Conservation (phyloP, 2,113 vertebrate genomes). For the Todiramphus chloris region DNA sequence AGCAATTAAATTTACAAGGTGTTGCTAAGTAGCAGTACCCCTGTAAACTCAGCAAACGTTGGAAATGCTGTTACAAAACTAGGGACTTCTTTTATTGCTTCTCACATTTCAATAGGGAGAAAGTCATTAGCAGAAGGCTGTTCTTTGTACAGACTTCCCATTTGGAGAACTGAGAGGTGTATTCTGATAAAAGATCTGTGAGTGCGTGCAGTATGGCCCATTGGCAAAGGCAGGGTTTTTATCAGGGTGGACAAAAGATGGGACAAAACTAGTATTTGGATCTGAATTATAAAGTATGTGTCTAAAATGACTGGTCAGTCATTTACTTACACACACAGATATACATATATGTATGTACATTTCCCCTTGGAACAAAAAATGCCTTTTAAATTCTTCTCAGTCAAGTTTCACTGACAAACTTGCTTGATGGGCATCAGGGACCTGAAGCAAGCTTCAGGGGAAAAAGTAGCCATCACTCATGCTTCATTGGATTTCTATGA, state of each 20-base stretch:
- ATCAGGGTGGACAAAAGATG: background rate
- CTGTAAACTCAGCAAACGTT: conserved; percentile 50
- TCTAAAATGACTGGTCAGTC: background rate
- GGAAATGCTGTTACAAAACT: conserved; percentile 53
- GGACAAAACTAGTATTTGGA: background rate
- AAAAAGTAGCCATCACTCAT: conserved; percentile 85
- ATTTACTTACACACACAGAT: background rate
- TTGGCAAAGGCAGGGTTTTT: background rate
- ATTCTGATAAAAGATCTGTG: background rate
- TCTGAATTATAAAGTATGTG: background rate
- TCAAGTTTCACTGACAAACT: conserved; percentile 80
- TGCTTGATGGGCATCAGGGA: conserved; percentile 80
- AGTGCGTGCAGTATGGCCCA: background rate
- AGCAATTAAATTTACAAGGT: conserved; percentile 67
- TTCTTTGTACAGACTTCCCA: conserved; percentile 52
- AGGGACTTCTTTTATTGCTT: conserved; percentile 50
- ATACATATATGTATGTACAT: background rate
- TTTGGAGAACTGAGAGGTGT: conserved; percentile 8
- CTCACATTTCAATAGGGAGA: conserved; percentile 61
- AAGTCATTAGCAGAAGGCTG: conserved; percentile 47
- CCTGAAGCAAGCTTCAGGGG: conserved; percentile 74
- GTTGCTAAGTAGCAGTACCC: conserved; percentile 51
- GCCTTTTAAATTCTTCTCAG: conserved; percentile 81
- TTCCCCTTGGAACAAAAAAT: conserved; percentile 57
- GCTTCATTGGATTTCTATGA: conserved; percentile 86